Conservation (phyloP, 37 sponge, comb jelly and placozoan species). For the Halisarca cf. caerulea region DNA sequence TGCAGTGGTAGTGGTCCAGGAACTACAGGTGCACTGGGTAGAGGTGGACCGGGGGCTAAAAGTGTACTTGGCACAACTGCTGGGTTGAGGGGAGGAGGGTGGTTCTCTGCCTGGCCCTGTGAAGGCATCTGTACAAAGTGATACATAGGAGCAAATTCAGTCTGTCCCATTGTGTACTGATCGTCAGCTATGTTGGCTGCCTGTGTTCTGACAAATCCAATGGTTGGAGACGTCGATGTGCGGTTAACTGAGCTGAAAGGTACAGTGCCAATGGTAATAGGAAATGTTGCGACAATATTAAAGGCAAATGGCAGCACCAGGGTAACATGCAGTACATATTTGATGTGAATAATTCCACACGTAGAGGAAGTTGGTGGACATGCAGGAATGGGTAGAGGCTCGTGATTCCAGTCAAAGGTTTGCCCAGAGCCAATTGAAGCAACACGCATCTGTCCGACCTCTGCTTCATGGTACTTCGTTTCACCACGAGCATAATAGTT, state of each 20-base stretch:
- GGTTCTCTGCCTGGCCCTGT: neutral
- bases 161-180: conserved; percentile 32
- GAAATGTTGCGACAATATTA: too few relatives aligned
- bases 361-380: neutral
- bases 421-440: neutral
- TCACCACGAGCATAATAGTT: conserved; percentile 41
- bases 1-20: too few relatives aligned
- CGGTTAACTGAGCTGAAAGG: too few relatives aligned
- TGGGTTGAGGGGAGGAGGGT: too few relatives aligned
- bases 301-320: too few relatives aligned
- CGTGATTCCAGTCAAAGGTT: conserved; percentile 12
- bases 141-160: conserved; percentile 17
- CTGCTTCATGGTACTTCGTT: neutral
- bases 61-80: too few relatives aligned
- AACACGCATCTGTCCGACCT: neutral
- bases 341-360: neutral
- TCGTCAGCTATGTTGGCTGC: conserved; percentile 13
- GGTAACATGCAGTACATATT: too few relatives aligned
- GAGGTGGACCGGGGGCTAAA: too few relatives aligned
- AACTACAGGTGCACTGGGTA: too few relatives aligned
- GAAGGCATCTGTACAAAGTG: neutral
- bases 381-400: conserved; percentile 2
- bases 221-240: neutral
- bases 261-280: too few relatives aligned
- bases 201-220: neutral